Percentiles rank a stretch among this genome's conserved stretches.
These are phyloP conservation scores for Napeogenes sylphis DNA, from an alignment of 2,888 invertebrate genomes.

Conservation along the genomic window DNA sequence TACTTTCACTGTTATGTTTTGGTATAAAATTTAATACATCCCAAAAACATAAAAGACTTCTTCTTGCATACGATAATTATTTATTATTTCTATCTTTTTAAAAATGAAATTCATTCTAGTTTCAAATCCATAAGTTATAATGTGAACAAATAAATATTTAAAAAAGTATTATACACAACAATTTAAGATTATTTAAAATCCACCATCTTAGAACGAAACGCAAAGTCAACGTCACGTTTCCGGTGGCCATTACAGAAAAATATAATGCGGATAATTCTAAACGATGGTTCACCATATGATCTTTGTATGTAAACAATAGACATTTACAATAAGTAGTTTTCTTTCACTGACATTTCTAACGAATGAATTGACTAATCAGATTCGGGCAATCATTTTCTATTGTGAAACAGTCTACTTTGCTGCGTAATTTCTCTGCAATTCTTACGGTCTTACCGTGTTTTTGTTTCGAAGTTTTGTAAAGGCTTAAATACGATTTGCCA, in stretches of 20 bases:
- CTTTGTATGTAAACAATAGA: slow-evolving; percentile 18
- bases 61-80: no score
- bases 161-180: no score
- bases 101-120: no score
- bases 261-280: slow-evolving; percentile 51
- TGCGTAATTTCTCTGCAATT: slow-evolving; percentile 53
- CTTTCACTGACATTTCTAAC: slow-evolving; percentile 31
- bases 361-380: slow-evolving; percentile 26
- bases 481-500: slow-evolving; percentile 72
- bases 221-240: slow-evolving; percentile 54
- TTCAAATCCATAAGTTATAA: no score
- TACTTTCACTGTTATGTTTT: slow-evolving; percentile 5
- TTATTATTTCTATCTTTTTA: no score
- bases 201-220: slow-evolving; percentile 14
- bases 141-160: no score
- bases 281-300: slow-evolving; percentile 34
- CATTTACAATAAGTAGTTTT: slow-evolving; percentile 11
- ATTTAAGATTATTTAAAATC: neutral
- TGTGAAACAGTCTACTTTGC: slow-evolving; percentile 45
- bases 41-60: neutral
- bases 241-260: slow-evolving; percentile 64
- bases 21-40: neutral
- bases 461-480: slow-evolving; percentile 55
- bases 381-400: slow-evolving; percentile 33
- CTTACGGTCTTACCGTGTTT: slow-evolving; percentile 66